Evolutionary conservation across 2,113 vertebrate genomes (phyloP).

Genomic region (Phaethon lepturus): DNA sequence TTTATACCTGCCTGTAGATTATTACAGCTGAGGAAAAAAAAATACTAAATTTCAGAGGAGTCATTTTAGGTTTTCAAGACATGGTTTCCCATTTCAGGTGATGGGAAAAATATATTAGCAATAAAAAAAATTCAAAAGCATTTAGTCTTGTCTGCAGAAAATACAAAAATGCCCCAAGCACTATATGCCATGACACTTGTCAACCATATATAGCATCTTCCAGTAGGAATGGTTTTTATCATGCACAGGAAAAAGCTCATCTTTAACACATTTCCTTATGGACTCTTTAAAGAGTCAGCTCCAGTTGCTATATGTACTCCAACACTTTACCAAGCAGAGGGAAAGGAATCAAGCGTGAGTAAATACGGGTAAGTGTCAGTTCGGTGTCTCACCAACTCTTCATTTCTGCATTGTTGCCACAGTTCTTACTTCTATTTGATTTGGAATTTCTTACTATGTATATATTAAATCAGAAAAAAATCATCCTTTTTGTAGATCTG

Average conservation of each 20-base stretch:
- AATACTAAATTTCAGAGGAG: background rate
- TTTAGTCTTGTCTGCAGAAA: background rate
- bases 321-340: background rate
- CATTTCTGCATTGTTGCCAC: background rate
- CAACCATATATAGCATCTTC: background rate
- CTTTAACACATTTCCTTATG: slow-evolving; percentile 8
- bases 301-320: background rate
- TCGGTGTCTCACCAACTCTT: background rate
- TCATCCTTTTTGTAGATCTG: background rate
- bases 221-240: background rate
- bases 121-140: background rate
- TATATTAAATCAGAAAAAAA: background rate
- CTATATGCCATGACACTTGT: background rate
- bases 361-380: background rate
- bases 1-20: background rate
- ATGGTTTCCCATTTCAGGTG: too few relatives aligned
- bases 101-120: background rate
- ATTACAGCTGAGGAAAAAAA: background rate
- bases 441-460: background rate
- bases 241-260: background rate
- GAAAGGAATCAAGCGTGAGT: background rate
- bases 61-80: background rate
- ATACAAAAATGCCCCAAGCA: background rate
- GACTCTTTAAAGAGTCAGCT: background rate
- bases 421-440: background rate